Base-by-base conservation (phyloP, 2,797 vertebrate genomes). In the Gymnocypris eckloni region DNA sequence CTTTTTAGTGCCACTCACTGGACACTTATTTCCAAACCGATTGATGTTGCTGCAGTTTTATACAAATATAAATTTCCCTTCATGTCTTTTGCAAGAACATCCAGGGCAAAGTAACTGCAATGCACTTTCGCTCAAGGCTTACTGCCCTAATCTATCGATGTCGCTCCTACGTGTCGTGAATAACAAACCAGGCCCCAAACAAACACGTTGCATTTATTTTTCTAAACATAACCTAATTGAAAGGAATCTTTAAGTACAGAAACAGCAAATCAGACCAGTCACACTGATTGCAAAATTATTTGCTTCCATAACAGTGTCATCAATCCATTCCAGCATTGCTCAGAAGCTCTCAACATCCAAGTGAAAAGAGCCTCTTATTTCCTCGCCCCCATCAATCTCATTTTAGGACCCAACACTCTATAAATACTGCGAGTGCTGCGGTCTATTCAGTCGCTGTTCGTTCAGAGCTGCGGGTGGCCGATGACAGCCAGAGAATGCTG, bases 391-490 rank as follows among this genome's bases (percentile, higher is more conserved):
- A 90, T 85, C 67, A 41, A 83, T 87, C 85, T 83, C 37, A 8
- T 71, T 81, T 81, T 54, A 73, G 80, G 80, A 84, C 18, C 81
- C 25, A 10, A 22, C 72, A 43, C 66, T 78, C 89, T 88, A 89
- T 90, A 89, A 89, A 90, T 88, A 89, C 72, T 71, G 48, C 15
- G 8, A 89, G 89, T 87, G 87, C 72, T 71, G 39, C 15, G 16
- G 18, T 77, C 50, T 70, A 78, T 82, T 78, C 73, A 81, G 80
- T 73, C 15, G 16, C n/a, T 56, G 66, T n/a, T 70, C 71, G 25
- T 64, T 59, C 33, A 79, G 81, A 87, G 87, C 56, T 79, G 54
- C 52, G 33, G 64, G n/a, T 15, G 28, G 59, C 78, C 13, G 86
- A 45, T 85, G 84, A 88, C 87, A 88, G 81, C 48, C 67, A 59